Evolutionary conservation across 2,888 invertebrate genomes (phyloP), one percentile per base, ranked within the genome.

Genomic region (Hypsopygia costalis): DNA sequence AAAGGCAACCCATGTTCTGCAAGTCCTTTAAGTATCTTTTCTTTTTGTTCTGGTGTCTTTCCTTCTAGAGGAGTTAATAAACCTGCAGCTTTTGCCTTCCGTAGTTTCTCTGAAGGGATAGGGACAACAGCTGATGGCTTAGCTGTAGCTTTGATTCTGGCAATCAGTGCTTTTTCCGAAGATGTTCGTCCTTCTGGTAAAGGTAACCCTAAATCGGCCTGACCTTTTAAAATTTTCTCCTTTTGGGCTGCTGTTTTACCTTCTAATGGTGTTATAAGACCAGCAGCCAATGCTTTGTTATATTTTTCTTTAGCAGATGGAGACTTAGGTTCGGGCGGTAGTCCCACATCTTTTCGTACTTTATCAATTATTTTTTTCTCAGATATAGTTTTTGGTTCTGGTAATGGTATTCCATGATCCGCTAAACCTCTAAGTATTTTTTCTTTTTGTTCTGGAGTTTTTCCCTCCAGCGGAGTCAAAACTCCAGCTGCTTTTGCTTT

Each of bases 371-470:
- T n/a, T n/a, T n/a, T n/a, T n/a, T n/a, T n/a, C n/a, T n/a, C n/a
- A n/a, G n/a, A n/a, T n/a, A n/a, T 72, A 10, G 75, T 72, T n/a
- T 49, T 6, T 0, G 74, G 67, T 52, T 63, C 63, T 8, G 75
- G 75, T 31, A 74, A 43, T 3, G 70, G 73, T 6, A 75, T 40
- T 3, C 70, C 73, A 34, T 69, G 59, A 30, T 57, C 56, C 4
- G 60, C 63, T 20, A 69, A 44, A 1, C 67, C 69, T 60, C 46
- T 69, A 1, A 72, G 40, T 31, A 69, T 72, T 45, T 57, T 65
- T 52, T 72, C 69, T 41, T 69, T 69, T 48, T 70, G 50, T 30
- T 49, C 47, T 8, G 48, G 31, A 10, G 59, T 50, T 46, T 75
- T 75, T 4, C 71, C 73, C 3, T 51, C 38, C 3, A 74, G 50